Conservation (phyloP, 1,140 invertebrate species). For the Ladona fulva region DNA sequence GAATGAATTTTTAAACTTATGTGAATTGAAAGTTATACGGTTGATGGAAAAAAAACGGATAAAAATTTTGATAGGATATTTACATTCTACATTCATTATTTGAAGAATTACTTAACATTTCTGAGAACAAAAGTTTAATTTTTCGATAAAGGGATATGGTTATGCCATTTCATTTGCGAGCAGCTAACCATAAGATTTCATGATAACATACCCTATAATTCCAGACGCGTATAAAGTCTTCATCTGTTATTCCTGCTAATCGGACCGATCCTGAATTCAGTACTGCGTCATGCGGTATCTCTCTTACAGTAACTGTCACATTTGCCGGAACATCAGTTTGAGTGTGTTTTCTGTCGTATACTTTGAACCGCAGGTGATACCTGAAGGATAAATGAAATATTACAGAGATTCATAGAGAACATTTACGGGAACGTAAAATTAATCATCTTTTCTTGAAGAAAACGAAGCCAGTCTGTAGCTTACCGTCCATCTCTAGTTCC, state of each 20-base stretch:
- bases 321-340: constrained; percentile 86
- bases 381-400: constrained; percentile 22
- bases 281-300: constrained; percentile 91
- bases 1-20: no score
- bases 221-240: constrained; percentile 92
- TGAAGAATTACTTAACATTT: no score
- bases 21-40: no score
- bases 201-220: constrained; percentile 58
- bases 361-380: constrained; percentile 76
- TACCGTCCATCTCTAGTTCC: constrained; percentile 76
- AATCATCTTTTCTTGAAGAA: no score
- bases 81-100: not conserved
- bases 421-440: no score
- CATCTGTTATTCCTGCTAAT: constrained; percentile 88
- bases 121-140: no score
- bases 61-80: not conserved
- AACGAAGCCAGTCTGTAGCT: constrained; percentile 15
- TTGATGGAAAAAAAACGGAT: not conserved
- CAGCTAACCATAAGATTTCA: not conserved
- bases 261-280: constrained; percentile 89
- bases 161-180: not conserved
- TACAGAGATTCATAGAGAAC: no score
- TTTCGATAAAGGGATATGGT: no score
- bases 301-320: constrained; percentile 85
- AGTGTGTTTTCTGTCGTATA: constrained; percentile 88